Evolutionary conservation across 2,888 invertebrate genomes (phyloP).

Genomic region (Lasioglossum malachurum): DNA sequence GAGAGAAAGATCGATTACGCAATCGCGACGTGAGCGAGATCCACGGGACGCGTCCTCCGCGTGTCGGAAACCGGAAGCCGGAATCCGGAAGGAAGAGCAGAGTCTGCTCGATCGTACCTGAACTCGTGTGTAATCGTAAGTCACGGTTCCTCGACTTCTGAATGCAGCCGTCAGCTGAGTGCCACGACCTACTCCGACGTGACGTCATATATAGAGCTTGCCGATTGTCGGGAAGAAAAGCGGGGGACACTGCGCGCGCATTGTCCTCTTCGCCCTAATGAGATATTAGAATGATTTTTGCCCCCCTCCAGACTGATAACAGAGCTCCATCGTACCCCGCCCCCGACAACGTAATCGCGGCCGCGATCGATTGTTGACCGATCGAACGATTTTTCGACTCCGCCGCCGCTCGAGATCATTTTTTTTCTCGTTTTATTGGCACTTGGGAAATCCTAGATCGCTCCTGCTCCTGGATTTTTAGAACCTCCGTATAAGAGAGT

Average conservation of each 20-base stretch:
- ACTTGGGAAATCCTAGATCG: neutral
- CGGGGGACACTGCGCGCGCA: constrained; percentile 82
- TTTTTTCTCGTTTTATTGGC: accelerated
- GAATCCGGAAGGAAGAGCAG: neutral
- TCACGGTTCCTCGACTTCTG: constrained; percentile 75
- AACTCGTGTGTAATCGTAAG: constrained; percentile 56
- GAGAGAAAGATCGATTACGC: neutral
- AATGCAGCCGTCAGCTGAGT: constrained; percentile 79
- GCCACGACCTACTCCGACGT: constrained; percentile 80
- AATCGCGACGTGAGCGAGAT: neutral
- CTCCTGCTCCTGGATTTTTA: neutral
- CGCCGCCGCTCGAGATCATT: neutral
- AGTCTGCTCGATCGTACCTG: constrained; percentile 62
- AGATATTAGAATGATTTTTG: constrained; percentile 34
- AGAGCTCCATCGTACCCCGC: neutral
- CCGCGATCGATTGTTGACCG: neutral
- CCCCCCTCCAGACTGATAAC: neutral
- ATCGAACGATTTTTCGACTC: neutral
- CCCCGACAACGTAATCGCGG: neutral
- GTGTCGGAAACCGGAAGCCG: neutral
- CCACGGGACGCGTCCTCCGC: neutral
- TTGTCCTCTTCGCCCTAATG: constrained; percentile 50
- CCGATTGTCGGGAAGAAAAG: constrained; percentile 63
- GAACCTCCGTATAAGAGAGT: neutral
- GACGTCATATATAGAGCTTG: constrained; percentile 83